Conservation (phyloP, 2,113 vertebrate genomes). For the Dasyornis broadbenti region DNA sequence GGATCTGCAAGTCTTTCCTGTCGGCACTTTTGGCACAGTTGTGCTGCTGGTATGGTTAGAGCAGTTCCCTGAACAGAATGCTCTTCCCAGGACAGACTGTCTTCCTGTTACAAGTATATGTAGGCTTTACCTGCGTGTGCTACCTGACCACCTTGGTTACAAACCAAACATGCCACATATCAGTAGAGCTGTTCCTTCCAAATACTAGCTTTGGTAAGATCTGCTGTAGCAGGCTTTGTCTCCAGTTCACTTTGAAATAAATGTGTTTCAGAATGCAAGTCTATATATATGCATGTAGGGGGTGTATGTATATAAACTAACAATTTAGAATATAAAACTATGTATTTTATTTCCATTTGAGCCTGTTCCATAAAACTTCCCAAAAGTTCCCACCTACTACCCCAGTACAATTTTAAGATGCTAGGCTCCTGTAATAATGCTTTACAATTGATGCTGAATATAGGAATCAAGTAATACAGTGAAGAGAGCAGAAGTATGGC, state of each 20-base stretch:
- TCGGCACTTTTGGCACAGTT: not conserved
- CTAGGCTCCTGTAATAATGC: not conserved
- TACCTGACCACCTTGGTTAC: not conserved
- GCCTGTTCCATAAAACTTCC: not conserved
- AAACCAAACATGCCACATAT: not conserved
- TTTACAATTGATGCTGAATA: not conserved
- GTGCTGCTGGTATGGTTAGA: rapidly evolving
- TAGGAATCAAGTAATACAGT: not conserved
- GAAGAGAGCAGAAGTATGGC: not conserved
- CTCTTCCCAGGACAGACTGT: not conserved
- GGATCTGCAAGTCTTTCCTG: not conserved
- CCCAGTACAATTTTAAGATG: not conserved
- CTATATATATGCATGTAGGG: not conserved
- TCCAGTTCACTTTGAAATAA: not conserved
- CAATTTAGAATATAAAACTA: not conserved
- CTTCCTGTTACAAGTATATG: not conserved
- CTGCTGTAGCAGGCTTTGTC: not conserved
- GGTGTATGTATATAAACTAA: not conserved
- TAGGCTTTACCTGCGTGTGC: not conserved
- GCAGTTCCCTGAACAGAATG: not conserved
- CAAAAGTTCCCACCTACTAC: not conserved
- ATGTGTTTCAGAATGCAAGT: not conserved
- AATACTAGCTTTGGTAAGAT: not conserved
- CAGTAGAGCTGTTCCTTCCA: not conserved
- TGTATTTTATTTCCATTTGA: not conserved